phyloP scores from a whole-genome alignment of 2,888 invertebrate species.

The Lasioglossum calceatum region DNA sequence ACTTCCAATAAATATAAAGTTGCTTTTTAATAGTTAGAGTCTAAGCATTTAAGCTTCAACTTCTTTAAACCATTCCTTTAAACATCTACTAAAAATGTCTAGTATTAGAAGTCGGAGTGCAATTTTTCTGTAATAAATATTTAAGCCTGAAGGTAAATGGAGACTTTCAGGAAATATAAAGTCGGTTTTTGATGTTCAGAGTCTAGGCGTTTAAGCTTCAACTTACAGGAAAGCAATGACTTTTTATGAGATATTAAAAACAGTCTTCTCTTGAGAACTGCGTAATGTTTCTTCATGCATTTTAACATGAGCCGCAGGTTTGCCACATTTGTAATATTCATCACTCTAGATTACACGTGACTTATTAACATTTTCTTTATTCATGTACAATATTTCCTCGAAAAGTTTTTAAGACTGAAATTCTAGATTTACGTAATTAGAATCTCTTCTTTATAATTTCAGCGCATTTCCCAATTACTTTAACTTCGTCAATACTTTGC shows the following conservation, averaged over 20 bases:
- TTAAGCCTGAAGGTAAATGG: neutral
- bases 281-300: neutral
- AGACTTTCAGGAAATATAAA: neutral
- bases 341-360: neutral
- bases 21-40: too few relatives aligned
- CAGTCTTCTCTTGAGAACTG: neutral
- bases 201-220: neutral
- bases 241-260: constrained; percentile 6
- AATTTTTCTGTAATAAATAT: neutral
- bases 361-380: neutral
- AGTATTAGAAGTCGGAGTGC: neutral
- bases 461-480: neutral
- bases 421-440: neutral
- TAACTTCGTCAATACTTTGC: neutral
- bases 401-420: neutral
- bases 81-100: too few relatives aligned
- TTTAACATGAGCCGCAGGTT: neutral
- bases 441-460: neutral
- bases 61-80: neutral
- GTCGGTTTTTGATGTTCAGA: too few relatives aligned
- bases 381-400: neutral
- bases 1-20: too few relatives aligned
- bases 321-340: neutral
- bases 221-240: neutral
- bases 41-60: too few relatives aligned